A percentile compares a stretch with the other conserved stretches of the same genome.
Evolutionary conservation across 2,797 vertebrate species (phyloP).

Genomic region (Buceros bicornis): DNA sequence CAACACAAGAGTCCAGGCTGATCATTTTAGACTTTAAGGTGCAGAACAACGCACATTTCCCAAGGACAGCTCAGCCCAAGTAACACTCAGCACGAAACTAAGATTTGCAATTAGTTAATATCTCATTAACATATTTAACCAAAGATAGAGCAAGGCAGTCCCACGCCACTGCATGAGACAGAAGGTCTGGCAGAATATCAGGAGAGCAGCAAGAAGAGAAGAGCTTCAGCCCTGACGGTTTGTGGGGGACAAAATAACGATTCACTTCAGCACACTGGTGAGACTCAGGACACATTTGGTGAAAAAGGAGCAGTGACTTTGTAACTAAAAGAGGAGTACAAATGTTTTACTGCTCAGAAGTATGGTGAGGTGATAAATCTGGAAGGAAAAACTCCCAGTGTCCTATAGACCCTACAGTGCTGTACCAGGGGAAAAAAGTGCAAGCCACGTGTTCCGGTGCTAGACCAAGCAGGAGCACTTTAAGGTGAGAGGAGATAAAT

Average conservation of each 20-base stretch:
- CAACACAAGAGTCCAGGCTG: neutral
- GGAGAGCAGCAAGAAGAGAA: neutral
- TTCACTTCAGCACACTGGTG: neutral
- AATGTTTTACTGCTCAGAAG: neutral
- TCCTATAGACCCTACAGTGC: neutral
- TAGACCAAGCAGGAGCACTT: neutral
- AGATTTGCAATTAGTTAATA: neutral
- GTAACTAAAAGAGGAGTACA: neutral
- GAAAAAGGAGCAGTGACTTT: constrained; percentile 4
- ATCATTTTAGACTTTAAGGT: neutral
- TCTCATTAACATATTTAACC: neutral
- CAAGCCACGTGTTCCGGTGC: neutral
- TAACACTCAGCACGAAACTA: neutral
- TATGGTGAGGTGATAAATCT: neutral
- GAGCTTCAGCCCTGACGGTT: neutral
- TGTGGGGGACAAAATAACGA: neutral
- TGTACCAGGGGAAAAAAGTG: neutral
- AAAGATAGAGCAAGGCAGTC: neutral
- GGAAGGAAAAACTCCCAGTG: neutral
- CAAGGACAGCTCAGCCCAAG: neutral
- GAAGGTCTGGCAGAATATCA: neutral
- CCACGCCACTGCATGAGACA: neutral
- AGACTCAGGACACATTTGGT: neutral
- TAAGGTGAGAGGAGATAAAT: neutral
- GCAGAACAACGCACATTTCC: neutral